phyloP scores from a whole-genome alignment of 2,113 vertebrate genomes.

The Prunella himalayana region DNA sequence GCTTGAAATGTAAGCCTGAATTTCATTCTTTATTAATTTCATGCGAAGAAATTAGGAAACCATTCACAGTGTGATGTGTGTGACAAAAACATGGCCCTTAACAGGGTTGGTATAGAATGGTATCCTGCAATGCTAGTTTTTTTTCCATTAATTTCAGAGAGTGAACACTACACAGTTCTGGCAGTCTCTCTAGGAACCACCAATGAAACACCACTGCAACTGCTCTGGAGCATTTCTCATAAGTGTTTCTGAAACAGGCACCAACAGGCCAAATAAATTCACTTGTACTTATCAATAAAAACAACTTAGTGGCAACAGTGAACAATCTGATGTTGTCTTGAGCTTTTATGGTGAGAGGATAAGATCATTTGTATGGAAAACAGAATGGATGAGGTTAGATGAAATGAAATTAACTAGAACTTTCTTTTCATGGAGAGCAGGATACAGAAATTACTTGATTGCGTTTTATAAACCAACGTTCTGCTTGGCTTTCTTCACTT shows the following conservation, averaged over 20 bases:
- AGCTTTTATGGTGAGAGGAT: background rate
- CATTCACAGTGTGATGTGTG: background rate
- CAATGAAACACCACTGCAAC: background rate
- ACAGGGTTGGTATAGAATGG: fast-evolving
- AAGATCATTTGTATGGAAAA: background rate
- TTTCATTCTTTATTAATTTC: background rate
- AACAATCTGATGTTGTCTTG: background rate
- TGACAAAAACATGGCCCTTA: background rate
- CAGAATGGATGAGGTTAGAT: background rate
- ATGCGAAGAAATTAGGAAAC: background rate
- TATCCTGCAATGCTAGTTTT: background rate
- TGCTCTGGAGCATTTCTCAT: background rate
- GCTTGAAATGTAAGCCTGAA: background rate
- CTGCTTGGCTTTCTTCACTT: background rate
- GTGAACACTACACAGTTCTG: background rate
- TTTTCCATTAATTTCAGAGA: background rate
- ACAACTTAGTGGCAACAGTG: fast-evolving
- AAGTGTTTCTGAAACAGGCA: background rate
- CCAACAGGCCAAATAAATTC: background rate
- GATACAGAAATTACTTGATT: background rate
- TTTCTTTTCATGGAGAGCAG: background rate
- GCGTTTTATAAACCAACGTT: fast-evolving
- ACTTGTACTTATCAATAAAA: background rate
- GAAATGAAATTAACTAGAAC: background rate
- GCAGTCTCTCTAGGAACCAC: background rate